phyloP scores from a whole-genome alignment of 2,797 vertebrate genomes.

The Crypturellus tataupa region DNA sequence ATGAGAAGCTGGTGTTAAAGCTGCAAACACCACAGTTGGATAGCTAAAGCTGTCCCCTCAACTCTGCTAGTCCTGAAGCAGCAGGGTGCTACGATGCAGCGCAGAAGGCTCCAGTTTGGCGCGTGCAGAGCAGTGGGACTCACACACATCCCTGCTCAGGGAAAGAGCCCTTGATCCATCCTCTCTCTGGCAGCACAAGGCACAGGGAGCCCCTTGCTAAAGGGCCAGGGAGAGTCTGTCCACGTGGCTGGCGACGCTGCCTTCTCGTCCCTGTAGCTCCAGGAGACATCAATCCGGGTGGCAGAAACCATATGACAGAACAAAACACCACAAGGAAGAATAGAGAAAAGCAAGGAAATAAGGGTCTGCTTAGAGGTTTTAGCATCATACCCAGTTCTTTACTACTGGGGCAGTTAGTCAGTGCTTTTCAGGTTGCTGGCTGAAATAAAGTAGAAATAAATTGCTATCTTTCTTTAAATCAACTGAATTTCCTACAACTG shows the following conservation, averaged over 20 bases:
- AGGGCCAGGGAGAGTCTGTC: neutral
- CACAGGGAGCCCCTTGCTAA: neutral
- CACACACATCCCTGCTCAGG: neutral
- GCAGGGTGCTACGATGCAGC: fast-evolving
- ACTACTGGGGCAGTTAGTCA: neutral
- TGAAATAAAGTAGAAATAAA: neutral
- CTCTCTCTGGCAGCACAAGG: neutral
- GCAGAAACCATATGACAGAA: neutral
- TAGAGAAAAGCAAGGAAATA: fast-evolving
- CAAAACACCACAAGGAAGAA: neutral
- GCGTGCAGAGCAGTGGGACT: neutral
- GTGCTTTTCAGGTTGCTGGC: neutral
- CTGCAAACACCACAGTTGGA: neutral
- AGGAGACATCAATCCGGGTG: fast-evolving
- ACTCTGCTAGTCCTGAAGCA: neutral
- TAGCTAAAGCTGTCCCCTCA: neutral
- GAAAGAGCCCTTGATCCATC: neutral
- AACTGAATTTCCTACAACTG: no score
- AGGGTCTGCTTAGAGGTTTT: fast-evolving
- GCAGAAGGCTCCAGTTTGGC: neutral
- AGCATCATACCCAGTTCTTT: neutral
- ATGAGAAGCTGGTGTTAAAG: neutral
- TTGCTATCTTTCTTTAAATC: neutral
- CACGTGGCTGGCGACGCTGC: fast-evolving
- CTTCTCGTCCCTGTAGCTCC: neutral